phyloP scores from a whole-genome alignment of 2,113 vertebrate species.

The Rhinolophus sinicus region DNA sequence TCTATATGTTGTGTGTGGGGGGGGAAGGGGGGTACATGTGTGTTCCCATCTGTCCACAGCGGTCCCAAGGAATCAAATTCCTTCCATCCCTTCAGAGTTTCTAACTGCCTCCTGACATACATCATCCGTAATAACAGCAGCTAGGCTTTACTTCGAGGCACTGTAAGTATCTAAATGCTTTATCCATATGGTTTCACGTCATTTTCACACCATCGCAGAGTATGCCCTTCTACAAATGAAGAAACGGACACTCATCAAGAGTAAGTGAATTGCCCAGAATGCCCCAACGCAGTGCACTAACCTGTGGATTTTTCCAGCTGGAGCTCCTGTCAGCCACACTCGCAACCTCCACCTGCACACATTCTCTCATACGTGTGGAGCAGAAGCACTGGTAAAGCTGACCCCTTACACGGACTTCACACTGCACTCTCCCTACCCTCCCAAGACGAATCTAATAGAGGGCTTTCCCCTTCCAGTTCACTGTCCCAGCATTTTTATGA shows the following conservation, averaged over 20 bases:
- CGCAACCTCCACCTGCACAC: too few relatives aligned
- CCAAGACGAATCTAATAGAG: neutral
- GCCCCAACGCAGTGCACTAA: neutral
- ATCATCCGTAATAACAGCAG: neutral
- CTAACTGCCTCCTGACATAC: neutral
- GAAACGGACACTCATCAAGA: neutral
- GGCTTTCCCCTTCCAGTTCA: neutral
- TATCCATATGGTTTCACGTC: neutral
- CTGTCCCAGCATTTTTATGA: neutral
- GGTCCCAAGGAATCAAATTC: neutral
- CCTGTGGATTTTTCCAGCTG: neutral
- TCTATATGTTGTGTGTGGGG: neutral
- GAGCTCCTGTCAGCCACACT: neutral
- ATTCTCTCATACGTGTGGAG: neutral
- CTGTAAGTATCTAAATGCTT: neutral
- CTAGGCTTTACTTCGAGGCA: neutral
- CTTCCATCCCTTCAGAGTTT: neutral
- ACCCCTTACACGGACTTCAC: fast-evolving
- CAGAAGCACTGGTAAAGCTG: fast-evolving
- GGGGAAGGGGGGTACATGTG: too few relatives aligned
- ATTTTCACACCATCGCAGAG: neutral
- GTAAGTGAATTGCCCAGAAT: neutral
- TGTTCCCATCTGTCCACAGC: neutral
- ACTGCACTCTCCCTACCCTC: fast-evolving
- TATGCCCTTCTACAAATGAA: neutral